These are phyloP conservation scores for Tromatobia lineatoria DNA, from an alignment of 2,888 invertebrate genomes.

Conservation along the genomic window DNA sequence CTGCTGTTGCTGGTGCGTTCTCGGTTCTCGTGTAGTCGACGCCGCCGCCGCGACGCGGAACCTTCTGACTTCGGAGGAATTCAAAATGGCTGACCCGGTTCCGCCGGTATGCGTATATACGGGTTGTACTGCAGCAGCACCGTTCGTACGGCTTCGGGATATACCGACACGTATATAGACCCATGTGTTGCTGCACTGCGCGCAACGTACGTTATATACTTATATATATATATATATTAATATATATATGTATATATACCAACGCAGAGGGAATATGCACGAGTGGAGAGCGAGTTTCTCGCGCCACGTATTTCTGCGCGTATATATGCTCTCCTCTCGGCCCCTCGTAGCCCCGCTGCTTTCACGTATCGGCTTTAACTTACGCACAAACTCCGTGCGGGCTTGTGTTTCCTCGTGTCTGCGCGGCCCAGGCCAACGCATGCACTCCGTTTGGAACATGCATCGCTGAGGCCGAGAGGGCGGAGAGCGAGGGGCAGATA, in stretches of 20 bases:
- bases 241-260: conserved; percentile 8
- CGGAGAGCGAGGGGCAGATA: conserved; percentile 1
- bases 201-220: not conserved
- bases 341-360: conserved; percentile 18
- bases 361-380: conserved; percentile 63
- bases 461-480: not conserved
- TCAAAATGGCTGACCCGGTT: conserved; percentile 83
- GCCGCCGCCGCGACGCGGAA: conserved; percentile 62
- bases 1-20: conserved; percentile 9
- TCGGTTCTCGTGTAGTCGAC: conserved; percentile 38
- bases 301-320: conserved; percentile 51
- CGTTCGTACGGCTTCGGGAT: conserved; percentile 3
- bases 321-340: conserved; percentile 9
- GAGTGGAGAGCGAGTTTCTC: conserved; percentile 58
- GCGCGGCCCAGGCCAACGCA: conserved; percentile 28
- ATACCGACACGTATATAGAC: not conserved
- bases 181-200: not conserved
- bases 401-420: conserved; percentile 42
- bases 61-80: conserved; percentile 79
- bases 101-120: conserved; percentile 56
- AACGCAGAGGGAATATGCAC: conserved; percentile 43
- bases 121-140: conserved; percentile 7
- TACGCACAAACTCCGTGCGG: conserved; percentile 45
- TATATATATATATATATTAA: not conserved
- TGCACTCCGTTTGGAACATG: conserved; percentile 19